Evolutionary conservation across 2,113 vertebrate species (phyloP).

Genomic region (Anolis carolinensis): DNA sequence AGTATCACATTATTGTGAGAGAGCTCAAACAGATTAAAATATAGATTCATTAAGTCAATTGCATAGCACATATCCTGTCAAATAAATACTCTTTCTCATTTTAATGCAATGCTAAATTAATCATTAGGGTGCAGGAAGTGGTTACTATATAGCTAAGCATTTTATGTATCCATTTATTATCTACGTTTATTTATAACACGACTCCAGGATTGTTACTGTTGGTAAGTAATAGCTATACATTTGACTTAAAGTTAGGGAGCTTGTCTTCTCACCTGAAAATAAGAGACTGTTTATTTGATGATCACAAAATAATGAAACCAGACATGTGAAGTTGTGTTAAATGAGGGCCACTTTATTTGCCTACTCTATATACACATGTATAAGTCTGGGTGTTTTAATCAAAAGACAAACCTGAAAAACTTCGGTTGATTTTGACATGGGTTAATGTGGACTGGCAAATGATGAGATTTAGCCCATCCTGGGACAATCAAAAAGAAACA

Average conservation of each 20-base stretch:
- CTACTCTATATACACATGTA: too few species aligned
- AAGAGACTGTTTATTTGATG: constrained; percentile 25
- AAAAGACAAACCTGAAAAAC: too few species aligned
- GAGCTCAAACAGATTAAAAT: constrained; percentile 46
- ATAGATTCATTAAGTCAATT: constrained; percentile 40
- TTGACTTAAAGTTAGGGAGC: constrained; percentile 12
- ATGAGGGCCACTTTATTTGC: too few species aligned
- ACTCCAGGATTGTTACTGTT: constrained; percentile 25
- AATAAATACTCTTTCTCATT: constrained; percentile 34
- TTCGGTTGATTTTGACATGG: too few species aligned
- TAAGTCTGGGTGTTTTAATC: too few species aligned
- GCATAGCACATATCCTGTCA: constrained; percentile 26
- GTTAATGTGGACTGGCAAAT: too few species aligned
- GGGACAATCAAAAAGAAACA: too few species aligned
- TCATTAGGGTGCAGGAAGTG: background rate
- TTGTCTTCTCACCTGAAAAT: constrained; percentile 8
- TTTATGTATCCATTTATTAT: constrained; percentile 6
- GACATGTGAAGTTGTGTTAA: too few species aligned
- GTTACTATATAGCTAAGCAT: background rate
- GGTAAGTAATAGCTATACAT: constrained; percentile 2
- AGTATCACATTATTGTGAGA: constrained; percentile 45
- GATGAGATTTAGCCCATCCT: too few species aligned
- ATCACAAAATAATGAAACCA: too few species aligned
- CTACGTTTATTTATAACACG: constrained; percentile 33
- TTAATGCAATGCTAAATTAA: background rate